Conservation (phyloP, 1,140 invertebrate genomes). For the Brachionus rotundiformis region DNA sequence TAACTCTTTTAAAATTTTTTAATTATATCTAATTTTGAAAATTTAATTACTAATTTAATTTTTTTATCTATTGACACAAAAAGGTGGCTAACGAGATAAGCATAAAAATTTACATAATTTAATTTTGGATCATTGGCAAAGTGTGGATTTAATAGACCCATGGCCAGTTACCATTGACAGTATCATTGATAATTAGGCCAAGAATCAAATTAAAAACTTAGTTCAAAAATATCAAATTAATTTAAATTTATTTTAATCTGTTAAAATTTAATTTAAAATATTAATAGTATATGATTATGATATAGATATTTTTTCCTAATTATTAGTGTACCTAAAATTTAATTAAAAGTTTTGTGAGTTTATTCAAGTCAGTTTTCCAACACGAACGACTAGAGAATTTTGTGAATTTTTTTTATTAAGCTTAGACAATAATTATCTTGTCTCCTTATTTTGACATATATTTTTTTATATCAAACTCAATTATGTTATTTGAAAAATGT, state of each 20-base stretch:
- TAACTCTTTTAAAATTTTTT: not conserved
- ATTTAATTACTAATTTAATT: not conserved
- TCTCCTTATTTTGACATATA: not conserved
- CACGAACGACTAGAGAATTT: too few species aligned
- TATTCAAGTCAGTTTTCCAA: too few species aligned
- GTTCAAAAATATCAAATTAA: constrained; percentile 4
- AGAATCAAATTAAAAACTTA: not conserved
- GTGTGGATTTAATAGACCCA: too few species aligned
- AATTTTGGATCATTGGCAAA: too few species aligned
- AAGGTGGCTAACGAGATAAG: too few species aligned
- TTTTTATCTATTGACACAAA: not conserved
- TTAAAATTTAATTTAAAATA: too few species aligned
- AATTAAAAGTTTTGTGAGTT: too few species aligned
- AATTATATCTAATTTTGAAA: not conserved
- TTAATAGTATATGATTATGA: too few species aligned
- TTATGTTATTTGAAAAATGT: constrained; percentile 17
- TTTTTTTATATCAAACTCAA: not conserved
- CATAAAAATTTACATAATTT: too few species aligned
- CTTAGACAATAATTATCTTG: not conserved
- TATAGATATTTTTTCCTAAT: too few species aligned
- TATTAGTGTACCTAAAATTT: too few species aligned
- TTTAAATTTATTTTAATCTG: not conserved
- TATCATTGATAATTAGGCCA: constrained; percentile 17
- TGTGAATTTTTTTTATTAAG: not conserved
- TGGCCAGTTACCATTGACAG: too few species aligned